A percentile compares a stretch with the other conserved stretches of the same genome.
These are phyloP conservation scores for Mirounga angustirostris DNA, from an alignment of 2,113 vertebrate species.

Conservation along the genomic window DNA sequence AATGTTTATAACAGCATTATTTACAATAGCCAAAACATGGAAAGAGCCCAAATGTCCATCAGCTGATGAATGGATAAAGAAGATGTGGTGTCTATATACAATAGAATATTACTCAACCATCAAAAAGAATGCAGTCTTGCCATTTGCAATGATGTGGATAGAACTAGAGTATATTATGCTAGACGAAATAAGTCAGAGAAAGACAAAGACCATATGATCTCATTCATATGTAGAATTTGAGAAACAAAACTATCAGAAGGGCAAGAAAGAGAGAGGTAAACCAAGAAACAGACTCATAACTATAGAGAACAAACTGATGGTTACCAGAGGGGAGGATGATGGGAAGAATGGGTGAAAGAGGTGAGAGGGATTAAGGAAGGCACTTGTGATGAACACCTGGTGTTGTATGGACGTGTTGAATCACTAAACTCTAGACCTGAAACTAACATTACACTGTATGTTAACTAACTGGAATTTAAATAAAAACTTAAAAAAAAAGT, in stretches of 20 bases:
- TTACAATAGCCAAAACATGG: background rate
- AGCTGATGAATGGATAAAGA: background rate
- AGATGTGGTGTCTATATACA: background rate
- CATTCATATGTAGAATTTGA: background rate
- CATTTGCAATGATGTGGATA: background rate
- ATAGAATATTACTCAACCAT: background rate
- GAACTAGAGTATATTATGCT: background rate
- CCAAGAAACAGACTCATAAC: background rate
- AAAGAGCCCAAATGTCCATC: background rate
- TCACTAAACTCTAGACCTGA: background rate
- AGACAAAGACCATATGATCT: background rate
- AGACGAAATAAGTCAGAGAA: background rate
- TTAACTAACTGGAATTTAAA: background rate
- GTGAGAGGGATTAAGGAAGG: background rate
- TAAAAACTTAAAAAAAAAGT: background rate
- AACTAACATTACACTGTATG: background rate
- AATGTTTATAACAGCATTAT: background rate
- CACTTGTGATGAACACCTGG: background rate
- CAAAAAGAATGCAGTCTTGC: background rate
- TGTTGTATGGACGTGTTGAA: background rate
- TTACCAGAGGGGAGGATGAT: background rate
- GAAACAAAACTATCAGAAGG: background rate
- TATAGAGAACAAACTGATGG: background rate
- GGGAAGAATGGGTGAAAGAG: background rate
- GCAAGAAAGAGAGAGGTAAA: background rate